Base-by-base conservation (phyloP, 2,797 vertebrate genomes). In the Trematocara caparti region DNA sequence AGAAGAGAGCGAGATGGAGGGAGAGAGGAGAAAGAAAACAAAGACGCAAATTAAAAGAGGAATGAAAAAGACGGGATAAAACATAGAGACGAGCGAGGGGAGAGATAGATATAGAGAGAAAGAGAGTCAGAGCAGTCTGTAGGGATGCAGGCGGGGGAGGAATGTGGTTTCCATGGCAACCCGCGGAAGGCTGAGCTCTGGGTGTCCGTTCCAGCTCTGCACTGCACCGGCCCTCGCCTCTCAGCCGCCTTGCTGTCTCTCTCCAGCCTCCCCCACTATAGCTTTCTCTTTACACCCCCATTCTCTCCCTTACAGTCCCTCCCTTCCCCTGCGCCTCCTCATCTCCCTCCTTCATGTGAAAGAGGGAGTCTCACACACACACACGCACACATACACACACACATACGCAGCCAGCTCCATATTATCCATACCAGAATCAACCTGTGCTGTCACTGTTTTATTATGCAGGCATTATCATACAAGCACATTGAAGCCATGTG, bases 81-180 rank as follows among this genome's bases (percentile, higher is more conserved):
- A 90, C 94, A 89, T 86, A 91, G 84, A 88, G 87, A n/a, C 34
- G 89, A 87, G 88, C 50, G 48, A 86, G 82, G 85, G 85, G 92
- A 94, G 91, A 88, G 90, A 85, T 79, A 91, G 86, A 94, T 80
- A 93, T 84, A 91, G 80, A 90, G 86, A 88, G 86, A 86, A 83
- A 87, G 85, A 92, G 88, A 93, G 90, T 86, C 85, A 81, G 93
- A 92, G 89, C 94, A 94, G 95, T 96, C 95, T 96, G 95, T 96
- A 94, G 96, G 96, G 96, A 97, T 96, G 96, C 95, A 95, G 95
- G 95, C 95, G 96, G 96, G 96, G 96, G 96, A 96, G 96, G 96
- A 96, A 96, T 96, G 90, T 95, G 96, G 96, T 97, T 96, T 96
- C 96, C 94, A 96, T 96, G 94, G 95, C 89, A 96, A 97, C 96